A percentile compares a stretch with the other conserved stretches of the same genome.
phyloP scores from a whole-genome alignment of 2,888 invertebrate species.

The Amphipoea lucens region DNA sequence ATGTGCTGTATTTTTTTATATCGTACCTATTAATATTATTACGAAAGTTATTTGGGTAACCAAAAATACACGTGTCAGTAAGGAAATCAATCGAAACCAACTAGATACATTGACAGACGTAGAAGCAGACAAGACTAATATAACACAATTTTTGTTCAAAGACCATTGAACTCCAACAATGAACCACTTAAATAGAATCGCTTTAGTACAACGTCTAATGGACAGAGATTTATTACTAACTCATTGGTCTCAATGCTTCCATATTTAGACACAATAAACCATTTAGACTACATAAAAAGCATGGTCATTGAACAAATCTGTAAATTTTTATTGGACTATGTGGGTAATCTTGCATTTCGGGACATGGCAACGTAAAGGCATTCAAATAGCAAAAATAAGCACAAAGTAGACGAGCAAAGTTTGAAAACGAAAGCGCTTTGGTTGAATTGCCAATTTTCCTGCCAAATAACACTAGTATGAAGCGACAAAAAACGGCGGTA shows the following conservation, averaged over 20 bases:
- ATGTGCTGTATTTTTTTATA: background rate
- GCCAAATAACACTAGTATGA: background rate
- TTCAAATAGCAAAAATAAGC: conserved; percentile 9
- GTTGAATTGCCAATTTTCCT: background rate
- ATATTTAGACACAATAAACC: conserved; percentile 58
- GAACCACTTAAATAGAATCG: conserved; percentile 55
- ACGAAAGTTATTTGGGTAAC: background rate
- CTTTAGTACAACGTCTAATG: conserved; percentile 47
- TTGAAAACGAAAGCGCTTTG: conserved; percentile 12
- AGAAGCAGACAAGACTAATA: conserved; percentile 20
- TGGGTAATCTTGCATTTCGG: conserved; percentile 27
- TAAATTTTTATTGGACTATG: conserved; percentile 32
- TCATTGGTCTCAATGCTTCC: conserved; percentile 55
- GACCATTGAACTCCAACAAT: conserved; percentile 68
- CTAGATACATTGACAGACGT: conserved; percentile 31
- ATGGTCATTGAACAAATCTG: conserved; percentile 31
- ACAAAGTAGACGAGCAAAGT: background rate
- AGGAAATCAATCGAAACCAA: conserved; percentile 13
- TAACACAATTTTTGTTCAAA: conserved; percentile 55
- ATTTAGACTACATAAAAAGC: conserved; percentile 34
- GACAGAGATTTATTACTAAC: conserved; percentile 54
- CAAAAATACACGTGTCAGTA: background rate
- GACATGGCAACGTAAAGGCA: background rate
- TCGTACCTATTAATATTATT: background rate
- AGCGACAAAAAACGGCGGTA: conserved; percentile 1